Percentiles rank a stretch among this genome's conserved stretches.
phyloP scores from a whole-genome alignment of 2,113 vertebrate genomes.

The Anser cygnoides region DNA sequence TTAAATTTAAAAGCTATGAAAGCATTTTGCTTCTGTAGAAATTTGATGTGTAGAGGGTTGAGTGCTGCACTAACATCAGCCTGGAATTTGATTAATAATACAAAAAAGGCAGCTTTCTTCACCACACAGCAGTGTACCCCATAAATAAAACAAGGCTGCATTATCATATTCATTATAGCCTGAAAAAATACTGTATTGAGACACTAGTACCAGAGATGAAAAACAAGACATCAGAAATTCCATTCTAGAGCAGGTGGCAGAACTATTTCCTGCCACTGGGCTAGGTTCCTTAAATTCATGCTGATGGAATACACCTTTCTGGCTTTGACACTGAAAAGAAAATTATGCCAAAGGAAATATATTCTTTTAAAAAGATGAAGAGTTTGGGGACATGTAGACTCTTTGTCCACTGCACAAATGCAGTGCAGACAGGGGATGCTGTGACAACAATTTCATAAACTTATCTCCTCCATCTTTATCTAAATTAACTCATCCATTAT shows the following conservation, averaged over 20 bases:
- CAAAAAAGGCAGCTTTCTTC: not conserved
- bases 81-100: constrained; percentile 42
- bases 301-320: constrained; percentile 36
- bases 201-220: constrained; percentile 30
- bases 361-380: not conserved
- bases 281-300: constrained; percentile 43
- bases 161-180: constrained; percentile 66
- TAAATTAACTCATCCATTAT: not conserved
- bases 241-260: constrained; percentile 17
- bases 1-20: not conserved
- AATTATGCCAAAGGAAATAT: not conserved
- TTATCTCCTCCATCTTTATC: not conserved
- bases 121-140: not conserved
- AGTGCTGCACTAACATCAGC: not conserved
- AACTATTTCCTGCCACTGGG: constrained; percentile 52
- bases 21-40: not conserved
- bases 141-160: constrained; percentile 58
- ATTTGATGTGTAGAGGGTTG: not conserved
- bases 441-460: not conserved
- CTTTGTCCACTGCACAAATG: not conserved
- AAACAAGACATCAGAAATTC: constrained; percentile 65
- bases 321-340: constrained; percentile 22
- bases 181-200: constrained; percentile 59
- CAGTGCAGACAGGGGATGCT: not conserved
- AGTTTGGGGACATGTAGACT: not conserved